Evolutionary conservation across 2,888 invertebrate genomes (phyloP), one percentile per base, ranked within the genome.

Genomic region (Acronicta aceris): DNA sequence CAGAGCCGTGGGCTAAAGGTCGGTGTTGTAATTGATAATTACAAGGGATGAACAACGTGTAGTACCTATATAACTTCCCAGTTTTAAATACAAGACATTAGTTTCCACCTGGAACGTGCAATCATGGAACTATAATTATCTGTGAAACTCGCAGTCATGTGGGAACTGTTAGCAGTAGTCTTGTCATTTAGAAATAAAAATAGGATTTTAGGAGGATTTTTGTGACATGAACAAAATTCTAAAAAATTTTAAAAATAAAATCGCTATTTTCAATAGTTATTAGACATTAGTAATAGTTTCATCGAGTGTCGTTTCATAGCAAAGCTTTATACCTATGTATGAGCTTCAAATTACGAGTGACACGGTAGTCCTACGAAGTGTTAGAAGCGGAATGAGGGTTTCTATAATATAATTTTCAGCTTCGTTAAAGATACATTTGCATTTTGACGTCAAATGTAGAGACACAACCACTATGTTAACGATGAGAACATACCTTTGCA

Each of bases 301-400:
- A 4, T 21, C 21, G 21, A 21, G 21, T 21, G 21, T 4, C 21
- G 21, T 4, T 21, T 21, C 21, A 4, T 21, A 21, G 21, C 21
- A 21, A 21, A 21, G 21, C n/a, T n/a, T 21, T 21, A 21, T 21
- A 21, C 2, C 21, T 21, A 4, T 21, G 21, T 21, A 21, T 21
- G 21, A 36, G 13, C 17, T n/a, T 17, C 16, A 33, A 56, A 57
- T 68, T 38, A 57, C n/a, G 49, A 50, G 27, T 59, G 66, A 66
- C 46, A 52, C 45, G 45, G 61, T 59, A 50, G 33, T 50, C 33
- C 47, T 72, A 65, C 56, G 65, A 71, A 81, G 81, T 83, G 81
- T 83, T 87, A 84, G 81, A 70, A 84, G 82, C 78, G 77, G 70
- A 83, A 88, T 80, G 82, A 85, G 82, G 89, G 85, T 82, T 82